These are phyloP conservation scores for Oryzias celebensis DNA, from an alignment of 2,113 vertebrate genomes.

Conservation along the genomic window DNA sequence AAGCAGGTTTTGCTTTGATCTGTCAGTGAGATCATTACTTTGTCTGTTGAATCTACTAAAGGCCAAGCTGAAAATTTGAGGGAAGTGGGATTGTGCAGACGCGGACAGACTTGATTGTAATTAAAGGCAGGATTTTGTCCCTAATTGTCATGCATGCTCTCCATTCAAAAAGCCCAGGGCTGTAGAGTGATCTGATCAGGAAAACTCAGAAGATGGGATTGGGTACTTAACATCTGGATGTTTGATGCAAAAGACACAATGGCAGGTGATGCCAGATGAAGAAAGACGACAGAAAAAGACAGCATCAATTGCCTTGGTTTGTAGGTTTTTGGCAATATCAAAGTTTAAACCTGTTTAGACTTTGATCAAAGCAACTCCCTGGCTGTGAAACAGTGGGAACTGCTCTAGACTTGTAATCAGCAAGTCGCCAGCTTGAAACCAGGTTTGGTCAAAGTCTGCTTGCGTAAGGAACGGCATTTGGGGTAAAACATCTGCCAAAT, in stretches of 20 bases:
- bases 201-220: conserved; percentile 23
- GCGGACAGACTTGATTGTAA: conserved; percentile 35
- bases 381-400: no score
- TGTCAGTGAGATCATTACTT: conserved; percentile 49
- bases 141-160: conserved; percentile 27
- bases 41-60: conserved; percentile 28
- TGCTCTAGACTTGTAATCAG: no score
- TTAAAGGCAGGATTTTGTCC: conserved; percentile 38
- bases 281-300: no score
- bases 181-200: conserved; percentile 8
- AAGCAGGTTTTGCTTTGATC: conserved; percentile 50
- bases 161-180: conserved; percentile 14
- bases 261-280: no score
- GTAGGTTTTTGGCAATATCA: no score
- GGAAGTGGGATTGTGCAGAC: conserved; percentile 23
- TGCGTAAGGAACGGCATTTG: no score
- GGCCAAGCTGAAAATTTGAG: conserved; percentile 32
- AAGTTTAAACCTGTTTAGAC: no score
- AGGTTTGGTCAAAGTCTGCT: no score
- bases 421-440: no score
- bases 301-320: no score
- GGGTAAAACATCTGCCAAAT: no score
- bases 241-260: conserved; percentile 20
- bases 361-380: no score
- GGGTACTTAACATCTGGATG: conserved; percentile 2